These are phyloP conservation scores for Halotydeus destructor DNA, from an alignment of 1,140 invertebrate genomes.

Conservation along the genomic window DNA sequence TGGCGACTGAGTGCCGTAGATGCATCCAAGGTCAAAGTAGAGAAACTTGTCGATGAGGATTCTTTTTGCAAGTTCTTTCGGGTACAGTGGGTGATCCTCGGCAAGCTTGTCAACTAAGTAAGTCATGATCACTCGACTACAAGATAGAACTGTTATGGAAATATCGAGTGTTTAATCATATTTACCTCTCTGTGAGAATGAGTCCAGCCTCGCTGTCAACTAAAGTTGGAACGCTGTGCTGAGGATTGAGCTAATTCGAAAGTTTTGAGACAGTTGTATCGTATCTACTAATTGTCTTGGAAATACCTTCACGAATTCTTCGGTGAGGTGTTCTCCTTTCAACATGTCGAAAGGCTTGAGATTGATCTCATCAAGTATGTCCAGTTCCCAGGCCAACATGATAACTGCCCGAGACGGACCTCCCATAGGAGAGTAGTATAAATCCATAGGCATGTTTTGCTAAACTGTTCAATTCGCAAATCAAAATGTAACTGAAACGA, in stretches of 20 bases:
- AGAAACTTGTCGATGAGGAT: slow-evolving; percentile 47
- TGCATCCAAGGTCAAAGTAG: slow-evolving; percentile 41
- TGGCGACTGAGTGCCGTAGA: too few species aligned
- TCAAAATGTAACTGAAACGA: too few species aligned
- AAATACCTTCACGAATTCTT: slow-evolving; percentile 12
- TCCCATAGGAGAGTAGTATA: slow-evolving; percentile 14
- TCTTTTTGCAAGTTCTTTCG: slow-evolving; percentile 38
- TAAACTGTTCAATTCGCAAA: too few species aligned
- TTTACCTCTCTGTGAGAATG: slow-evolving; percentile 15
- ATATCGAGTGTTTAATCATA: background rate
- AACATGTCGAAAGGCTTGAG: slow-evolving; percentile 39
- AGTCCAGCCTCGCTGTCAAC: slow-evolving; percentile 15
- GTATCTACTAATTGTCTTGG: background rate
- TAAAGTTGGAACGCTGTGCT: slow-evolving; percentile 13
- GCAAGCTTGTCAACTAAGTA: slow-evolving; percentile 29
- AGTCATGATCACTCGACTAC: slow-evolving; percentile 15
- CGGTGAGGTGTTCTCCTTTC: slow-evolving; percentile 24
- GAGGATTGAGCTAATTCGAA: slow-evolving; percentile 10
- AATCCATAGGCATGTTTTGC: too few species aligned
- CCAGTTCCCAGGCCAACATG: slow-evolving; percentile 33
- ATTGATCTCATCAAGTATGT: slow-evolving; percentile 46
- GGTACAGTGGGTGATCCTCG: slow-evolving; percentile 43
- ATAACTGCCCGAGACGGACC: slow-evolving; percentile 16
- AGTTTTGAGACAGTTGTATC: background rate
- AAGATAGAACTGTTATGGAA: background rate